phyloP scores from a whole-genome alignment of 64 coral and sea anemone genomes.

The Anthopleura sola region DNA sequence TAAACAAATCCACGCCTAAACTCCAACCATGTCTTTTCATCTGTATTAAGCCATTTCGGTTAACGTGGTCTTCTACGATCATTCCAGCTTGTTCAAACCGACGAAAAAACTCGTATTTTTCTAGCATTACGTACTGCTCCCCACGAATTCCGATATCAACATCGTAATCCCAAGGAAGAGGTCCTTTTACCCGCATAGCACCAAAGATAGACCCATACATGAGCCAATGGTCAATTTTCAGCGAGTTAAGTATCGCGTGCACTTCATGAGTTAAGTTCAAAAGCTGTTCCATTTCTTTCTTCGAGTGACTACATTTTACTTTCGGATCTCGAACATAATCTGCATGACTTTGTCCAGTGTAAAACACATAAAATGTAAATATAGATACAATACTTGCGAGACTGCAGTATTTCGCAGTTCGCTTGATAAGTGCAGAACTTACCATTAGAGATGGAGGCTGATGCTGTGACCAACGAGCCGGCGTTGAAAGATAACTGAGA shows the following conservation, averaged over 20 bases:
- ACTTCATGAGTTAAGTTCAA: conserved; percentile 38
- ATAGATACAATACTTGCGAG: too few species aligned
- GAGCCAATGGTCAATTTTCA: conserved; percentile 52
- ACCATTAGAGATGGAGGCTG: too few species aligned
- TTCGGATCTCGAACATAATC: conserved; percentile 1
- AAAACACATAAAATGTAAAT: neutral
- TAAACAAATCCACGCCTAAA: conserved; percentile 61
- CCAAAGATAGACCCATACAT: conserved; percentile 67
- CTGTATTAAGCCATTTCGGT: neutral
- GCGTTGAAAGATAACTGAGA: too few species aligned
- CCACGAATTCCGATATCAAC: conserved; percentile 55
- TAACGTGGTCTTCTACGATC: neutral
- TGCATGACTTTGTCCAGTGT: conserved; percentile 8
- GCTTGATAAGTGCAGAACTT: too few species aligned
- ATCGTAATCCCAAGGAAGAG: conserved; percentile 62
- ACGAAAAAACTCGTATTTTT: conserved; percentile 15
- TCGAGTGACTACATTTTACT: neutral
- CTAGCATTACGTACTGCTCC: conserved; percentile 8
- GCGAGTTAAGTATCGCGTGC: conserved; percentile 35
- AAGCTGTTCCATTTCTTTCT: conserved; percentile 47
- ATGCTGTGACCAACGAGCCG: too few species aligned
- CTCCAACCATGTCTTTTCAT: neutral
- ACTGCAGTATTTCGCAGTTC: too few species aligned
- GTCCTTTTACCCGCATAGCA: conserved; percentile 16
- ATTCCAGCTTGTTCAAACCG: conserved; percentile 30